Base-by-base conservation (phyloP, 2,888 invertebrate genomes). In the Callinectes sapidus region DNA sequence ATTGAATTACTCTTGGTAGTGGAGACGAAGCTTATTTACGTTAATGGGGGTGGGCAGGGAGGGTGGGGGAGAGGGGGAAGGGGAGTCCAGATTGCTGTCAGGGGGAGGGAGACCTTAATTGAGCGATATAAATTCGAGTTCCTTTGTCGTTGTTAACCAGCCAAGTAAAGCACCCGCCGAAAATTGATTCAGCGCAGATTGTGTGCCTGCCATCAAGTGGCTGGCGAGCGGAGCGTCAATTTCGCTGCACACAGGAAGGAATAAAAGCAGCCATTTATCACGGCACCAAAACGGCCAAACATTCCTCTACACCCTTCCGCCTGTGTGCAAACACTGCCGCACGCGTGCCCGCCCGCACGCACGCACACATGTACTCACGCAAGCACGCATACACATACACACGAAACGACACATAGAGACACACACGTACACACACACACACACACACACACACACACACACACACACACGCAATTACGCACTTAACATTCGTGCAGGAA, bases 141-240 rank as follows among this genome's bases (percentile, higher is more conserved):
- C 81, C 81, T 81, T 81, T 81, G 81, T 81, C 81, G 81, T 16
- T 35, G 81, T 81, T 81, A 81, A 81, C 81, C 81, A 35, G 16
- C 71, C 81, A 35, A 81, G 81, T 81, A 35, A 81, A 81, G 35
- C 81, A 81, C 81, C 16, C 81, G 81, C 35, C 81, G 81, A n/a
- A 35, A 35, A 81, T 81, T 81, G 81, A 81, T 81, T 35, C 35
- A 81, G 81, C 35, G 81, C 81, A 81, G 81, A 81, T 81, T 81
- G 81, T 81, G 81, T 81, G 81, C 81, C 81, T 14, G 81, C 16
- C 81, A 81, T 81, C 81, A 81, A 81, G 81, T 81, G 81, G 81
- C 35, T 32, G 81, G 1, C 14, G 18, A 16, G 81, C n/a, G 81
- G 81, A 35, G 81, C 81, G 81, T 81, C 81, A 81, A 81, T 81